A percentile compares a stretch with the other conserved stretches of the same genome.
phyloP scores from a whole-genome alignment of 2,797 vertebrate genomes.

The Thaleichthys pacificus region DNA sequence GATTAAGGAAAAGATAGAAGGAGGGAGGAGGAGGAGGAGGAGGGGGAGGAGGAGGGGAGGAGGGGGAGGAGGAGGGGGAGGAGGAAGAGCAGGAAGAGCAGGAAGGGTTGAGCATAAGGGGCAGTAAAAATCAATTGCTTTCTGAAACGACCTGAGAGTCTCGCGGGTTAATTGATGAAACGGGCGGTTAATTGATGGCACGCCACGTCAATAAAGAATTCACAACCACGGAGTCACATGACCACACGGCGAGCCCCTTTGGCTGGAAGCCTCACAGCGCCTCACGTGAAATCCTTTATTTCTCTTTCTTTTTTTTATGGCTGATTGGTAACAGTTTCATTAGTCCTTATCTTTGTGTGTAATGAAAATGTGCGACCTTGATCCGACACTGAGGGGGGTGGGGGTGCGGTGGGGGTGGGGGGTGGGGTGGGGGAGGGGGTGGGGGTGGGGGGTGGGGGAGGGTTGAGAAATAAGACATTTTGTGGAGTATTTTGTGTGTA shows the following conservation, averaged over 20 bases:
- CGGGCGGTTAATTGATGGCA: slow-evolving; percentile 22
- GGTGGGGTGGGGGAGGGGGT: too few species aligned
- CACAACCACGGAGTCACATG: slow-evolving; percentile 17
- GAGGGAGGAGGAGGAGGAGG: too few species aligned
- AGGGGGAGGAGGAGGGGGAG: too few species aligned
- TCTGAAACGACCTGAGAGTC: slow-evolving; percentile 17
- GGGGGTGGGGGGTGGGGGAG: too few species aligned
- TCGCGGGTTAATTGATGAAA: slow-evolving; percentile 28
- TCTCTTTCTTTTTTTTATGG: neutral
- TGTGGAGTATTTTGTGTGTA: too few species aligned
- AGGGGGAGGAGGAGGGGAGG: too few species aligned
- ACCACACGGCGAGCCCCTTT: slow-evolving; percentile 16
- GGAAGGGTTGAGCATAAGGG: neutral
- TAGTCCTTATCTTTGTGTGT: neutral
- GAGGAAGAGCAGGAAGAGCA: too few species aligned
- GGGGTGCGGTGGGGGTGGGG: too few species aligned
- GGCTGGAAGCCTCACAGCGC: neutral
- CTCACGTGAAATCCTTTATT: neutral
- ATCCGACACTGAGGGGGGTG: neutral
- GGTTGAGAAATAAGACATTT: too few species aligned
- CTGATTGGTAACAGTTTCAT: neutral
- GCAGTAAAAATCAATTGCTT: slow-evolving; percentile 20
- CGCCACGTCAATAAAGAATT: slow-evolving; percentile 10
- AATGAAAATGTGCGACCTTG: neutral
- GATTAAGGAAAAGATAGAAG: too few species aligned